phyloP scores from a whole-genome alignment of 2,113 vertebrate genomes.

The Willisornis vidua region DNA sequence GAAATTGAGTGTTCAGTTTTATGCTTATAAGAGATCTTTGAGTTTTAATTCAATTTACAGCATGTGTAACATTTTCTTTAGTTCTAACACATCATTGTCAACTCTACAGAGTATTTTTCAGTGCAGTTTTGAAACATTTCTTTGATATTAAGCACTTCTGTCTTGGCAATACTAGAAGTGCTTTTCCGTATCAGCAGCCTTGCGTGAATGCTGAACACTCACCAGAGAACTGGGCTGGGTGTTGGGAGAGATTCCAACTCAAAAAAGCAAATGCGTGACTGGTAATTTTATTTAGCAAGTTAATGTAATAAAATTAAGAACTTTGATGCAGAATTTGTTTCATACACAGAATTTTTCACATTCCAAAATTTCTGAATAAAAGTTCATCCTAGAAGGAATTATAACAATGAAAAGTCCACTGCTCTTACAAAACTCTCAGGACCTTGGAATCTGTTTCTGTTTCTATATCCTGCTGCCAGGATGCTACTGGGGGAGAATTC shows the following conservation, averaged over 20 bases:
- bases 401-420: background rate
- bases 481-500: background rate
- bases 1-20: background rate
- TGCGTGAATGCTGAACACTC: conserved; percentile 35
- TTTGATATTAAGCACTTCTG: conserved; percentile 29
- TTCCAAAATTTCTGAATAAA: background rate
- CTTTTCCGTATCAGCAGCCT: conserved; percentile 31
- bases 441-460: background rate
- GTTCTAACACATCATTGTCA: background rate
- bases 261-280: background rate
- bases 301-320: background rate
- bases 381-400: background rate
- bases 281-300: background rate
- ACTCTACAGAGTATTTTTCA: background rate
- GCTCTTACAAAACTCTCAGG: background rate
- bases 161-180: background rate
- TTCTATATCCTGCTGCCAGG: background rate
- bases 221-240: background rate
- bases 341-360: background rate
- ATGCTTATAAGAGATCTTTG: background rate
- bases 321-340: background rate
- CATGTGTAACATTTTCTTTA: background rate
- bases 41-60: background rate
- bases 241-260: background rate
- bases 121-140: conserved; percentile 10